Conservation (phyloP, 2,888 invertebrate species). For the Polydesmus complanatus region DNA sequence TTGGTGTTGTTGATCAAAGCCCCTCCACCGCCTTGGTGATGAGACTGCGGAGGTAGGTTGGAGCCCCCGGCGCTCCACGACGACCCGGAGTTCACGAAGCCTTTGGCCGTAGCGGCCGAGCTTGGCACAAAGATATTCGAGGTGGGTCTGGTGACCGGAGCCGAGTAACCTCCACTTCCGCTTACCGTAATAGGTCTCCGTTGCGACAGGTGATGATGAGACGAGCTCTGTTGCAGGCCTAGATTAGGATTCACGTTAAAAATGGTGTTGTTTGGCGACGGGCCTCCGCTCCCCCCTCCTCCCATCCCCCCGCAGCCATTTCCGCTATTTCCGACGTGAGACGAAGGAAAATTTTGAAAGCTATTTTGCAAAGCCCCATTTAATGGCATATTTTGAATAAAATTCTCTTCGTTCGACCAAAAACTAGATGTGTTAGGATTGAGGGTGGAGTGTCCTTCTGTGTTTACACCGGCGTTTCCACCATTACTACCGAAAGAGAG, state of each 20-base stretch:
- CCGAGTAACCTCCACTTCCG: neutral
- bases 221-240: neutral
- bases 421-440: neutral
- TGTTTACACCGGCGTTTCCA: neutral
- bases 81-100: neutral
- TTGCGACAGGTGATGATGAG: slow-evolving; percentile 23
- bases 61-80: slow-evolving; percentile 22
- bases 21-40: slow-evolving; percentile 26
- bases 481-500: neutral
- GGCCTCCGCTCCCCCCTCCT: neutral
- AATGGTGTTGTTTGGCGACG: neutral
- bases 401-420: neutral
- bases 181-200: slow-evolving; percentile 34
- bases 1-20: neutral
- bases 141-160: neutral
- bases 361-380: neutral
- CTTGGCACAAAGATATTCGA: slow-evolving; percentile 9
- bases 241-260: neutral
- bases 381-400: neutral
- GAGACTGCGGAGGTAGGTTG: slow-evolving; percentile 33
- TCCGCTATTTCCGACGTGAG: neutral
- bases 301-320: neutral
- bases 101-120: neutral
- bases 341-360: neutral
- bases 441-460: neutral